A percentile compares a stretch with the other conserved stretches of the same genome.
Conservation (phyloP, 2,888 invertebrate genomes). For the Sepiola atlantica region DNA sequence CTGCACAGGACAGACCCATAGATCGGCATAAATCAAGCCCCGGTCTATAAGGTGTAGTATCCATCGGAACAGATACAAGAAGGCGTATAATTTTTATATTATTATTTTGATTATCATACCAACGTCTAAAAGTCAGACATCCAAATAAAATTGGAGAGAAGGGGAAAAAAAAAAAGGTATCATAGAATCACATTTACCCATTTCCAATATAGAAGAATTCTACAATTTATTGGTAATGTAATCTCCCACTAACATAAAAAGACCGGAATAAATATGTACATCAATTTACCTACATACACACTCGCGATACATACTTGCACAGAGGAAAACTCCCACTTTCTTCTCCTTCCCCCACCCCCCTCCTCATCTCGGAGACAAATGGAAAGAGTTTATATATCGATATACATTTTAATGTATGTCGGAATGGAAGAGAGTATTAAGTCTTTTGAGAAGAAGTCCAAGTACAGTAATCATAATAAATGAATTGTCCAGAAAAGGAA, state of each 20-base stretch:
- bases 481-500: not conserved
- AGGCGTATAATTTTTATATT: too few relatives aligned
- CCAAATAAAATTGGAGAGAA: too few relatives aligned
- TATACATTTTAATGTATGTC: not conserved
- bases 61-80: too few relatives aligned
- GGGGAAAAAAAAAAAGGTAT: too few relatives aligned
- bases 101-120: too few relatives aligned
- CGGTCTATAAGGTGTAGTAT: too few relatives aligned
- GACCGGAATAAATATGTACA: not conserved
- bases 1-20: too few relatives aligned
- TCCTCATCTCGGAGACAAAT: not conserved
- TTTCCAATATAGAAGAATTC: not conserved
- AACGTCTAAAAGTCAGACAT: too few relatives aligned
- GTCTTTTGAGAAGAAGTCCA: not conserved
- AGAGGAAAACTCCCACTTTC: too few relatives aligned
- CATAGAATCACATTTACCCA: not conserved
- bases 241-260: not conserved
- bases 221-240: not conserved
- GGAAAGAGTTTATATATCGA: not conserved
- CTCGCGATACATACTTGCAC: not conserved
- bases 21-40: too few relatives aligned
- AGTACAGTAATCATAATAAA: conserved; percentile 11
- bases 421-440: conserved; percentile 22
- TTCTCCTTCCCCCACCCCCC: not conserved
- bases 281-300: not conserved